Conservation (phyloP, 2,888 invertebrate genomes). For the Volucella inflata region DNA sequence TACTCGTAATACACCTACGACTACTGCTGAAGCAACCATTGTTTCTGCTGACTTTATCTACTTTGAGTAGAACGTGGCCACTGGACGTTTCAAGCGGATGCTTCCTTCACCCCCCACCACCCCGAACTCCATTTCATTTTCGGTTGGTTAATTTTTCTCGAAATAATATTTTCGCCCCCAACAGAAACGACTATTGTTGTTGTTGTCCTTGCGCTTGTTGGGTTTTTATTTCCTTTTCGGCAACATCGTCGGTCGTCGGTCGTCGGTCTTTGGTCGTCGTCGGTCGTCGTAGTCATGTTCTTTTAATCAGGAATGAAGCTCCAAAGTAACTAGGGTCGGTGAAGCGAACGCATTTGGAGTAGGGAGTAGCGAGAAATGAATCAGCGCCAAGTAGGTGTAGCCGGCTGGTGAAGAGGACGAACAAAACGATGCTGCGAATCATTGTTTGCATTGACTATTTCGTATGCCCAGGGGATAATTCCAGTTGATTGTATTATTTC, state of each 20-base stretch:
- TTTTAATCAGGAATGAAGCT: conserved; percentile 68
- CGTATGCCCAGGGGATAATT: conserved; percentile 74
- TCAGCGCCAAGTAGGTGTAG: conserved; percentile 43
- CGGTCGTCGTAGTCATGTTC: conserved; percentile 50
- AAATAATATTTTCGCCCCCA: conserved; percentile 60
- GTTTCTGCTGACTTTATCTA: conserved; percentile 55
- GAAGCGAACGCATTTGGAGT: conserved; percentile 44
- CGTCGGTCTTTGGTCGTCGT: not conserved
- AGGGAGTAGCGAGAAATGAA: conserved; percentile 52
- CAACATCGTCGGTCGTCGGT: not conserved
- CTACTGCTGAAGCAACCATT: conserved; percentile 21
- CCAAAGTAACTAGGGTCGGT: conserved; percentile 19
- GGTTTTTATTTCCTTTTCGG: not conserved
- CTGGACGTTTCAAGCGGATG: conserved; percentile 39
- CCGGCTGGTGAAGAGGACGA: conserved; percentile 14
- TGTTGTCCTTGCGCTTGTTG: conserved; percentile 20
- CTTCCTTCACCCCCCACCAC: not conserved
- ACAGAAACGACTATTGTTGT: conserved; percentile 30
- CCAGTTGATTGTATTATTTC: conserved; percentile 74
- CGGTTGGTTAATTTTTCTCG: conserved; percentile 73
- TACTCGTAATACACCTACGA: not conserved
- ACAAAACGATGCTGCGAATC: conserved; percentile 71
- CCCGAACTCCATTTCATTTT: conserved; percentile 48
- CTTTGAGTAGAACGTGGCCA: conserved; percentile 65
- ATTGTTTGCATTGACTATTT: conserved; percentile 75